Evolutionary conservation across 2,888 invertebrate species (phyloP), one percentile per base, ranked within the genome.

Genomic region (Andrena flavipes): DNA sequence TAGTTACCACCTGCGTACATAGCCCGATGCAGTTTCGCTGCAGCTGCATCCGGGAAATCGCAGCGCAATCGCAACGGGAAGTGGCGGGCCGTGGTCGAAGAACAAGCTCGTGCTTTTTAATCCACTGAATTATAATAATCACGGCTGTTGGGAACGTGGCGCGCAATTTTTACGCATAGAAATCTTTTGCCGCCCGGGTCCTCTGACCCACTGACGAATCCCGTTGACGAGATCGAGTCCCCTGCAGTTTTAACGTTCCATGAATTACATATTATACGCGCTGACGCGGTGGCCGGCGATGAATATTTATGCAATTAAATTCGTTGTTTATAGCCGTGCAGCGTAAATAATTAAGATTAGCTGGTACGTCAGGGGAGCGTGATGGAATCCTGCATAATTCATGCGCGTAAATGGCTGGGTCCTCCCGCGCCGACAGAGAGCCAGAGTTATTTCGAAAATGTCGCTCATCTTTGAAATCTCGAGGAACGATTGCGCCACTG

Each of bases 271-370:
- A 72, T 78, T 67, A 72, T 62, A 49, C 71, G 49, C 23, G 33
- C 54, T 16, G 16, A 80, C 29, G 67, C 48, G 70, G 33, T 30
- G n/a, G 1, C 3, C 23, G 35, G 8, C 48, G 65, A 60, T 78
- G 71, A 78, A 80, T 80, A 80, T 77, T 80, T 63, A 77, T 56
- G 62, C 67, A 77, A 77, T 80, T 77, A 78, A 72, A 77, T 67
- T 63, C 54, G 72, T 77, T 80, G 80, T 77, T 77, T 71, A 77
- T 72, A 23, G 60, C 48, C 10, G 26, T 20, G 1, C 20, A 8
- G 77, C 67, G 62, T 80, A 67, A 71, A 77, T 80, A 80, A 67
- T 72, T 62, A 72, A 77, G 80, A 80, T 67, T 67, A 77, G 67
- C 71, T n/a, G 30, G 48, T 23, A 33, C 64, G 54, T 63, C 29